Percentiles rank a stretch among this genome's conserved stretches.
Evolutionary conservation across 2,888 invertebrate species (phyloP).

Genomic region (Toxonevra muliebris): DNA sequence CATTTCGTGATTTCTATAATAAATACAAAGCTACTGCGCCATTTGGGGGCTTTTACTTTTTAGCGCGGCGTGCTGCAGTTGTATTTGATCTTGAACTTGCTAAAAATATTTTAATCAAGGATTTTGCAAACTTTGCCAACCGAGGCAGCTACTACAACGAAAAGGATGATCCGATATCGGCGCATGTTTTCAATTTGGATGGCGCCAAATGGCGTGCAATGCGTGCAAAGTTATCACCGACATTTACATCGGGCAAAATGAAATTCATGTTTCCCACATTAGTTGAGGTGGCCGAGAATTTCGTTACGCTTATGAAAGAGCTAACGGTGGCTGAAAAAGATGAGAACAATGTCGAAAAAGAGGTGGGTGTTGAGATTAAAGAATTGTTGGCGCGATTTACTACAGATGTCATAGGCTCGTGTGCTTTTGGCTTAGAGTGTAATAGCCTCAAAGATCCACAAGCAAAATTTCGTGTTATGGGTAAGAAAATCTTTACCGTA

Average conservation of each 20-base stretch:
- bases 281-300: conserved; percentile 54
- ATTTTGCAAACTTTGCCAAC: conserved; percentile 61
- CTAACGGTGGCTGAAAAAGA: neutral
- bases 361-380: conserved; percentile 59
- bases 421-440: conserved; percentile 66
- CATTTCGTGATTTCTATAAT: conserved; percentile 49
- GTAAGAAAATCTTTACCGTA: conserved; percentile 46
- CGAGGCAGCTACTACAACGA: conserved; percentile 60
- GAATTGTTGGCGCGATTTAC: conserved; percentile 65
- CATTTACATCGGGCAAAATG: conserved; percentile 68
- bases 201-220: conserved; percentile 66
- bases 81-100: conserved; percentile 58
- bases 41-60: conserved; percentile 54
- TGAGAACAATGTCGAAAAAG: no score
- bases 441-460: conserved; percentile 64
- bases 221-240: conserved; percentile 65
- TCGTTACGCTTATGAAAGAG: conserved; percentile 48
- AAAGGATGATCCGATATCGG: conserved; percentile 60
- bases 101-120: conserved; percentile 59
- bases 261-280: conserved; percentile 65
- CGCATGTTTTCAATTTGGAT: conserved; percentile 59
- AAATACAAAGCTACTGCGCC: conserved; percentile 49
- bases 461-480: conserved; percentile 58
- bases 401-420: conserved; percentile 67
- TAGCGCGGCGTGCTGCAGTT: conserved; percentile 46